phyloP scores from a whole-genome alignment of 2,888 invertebrate genomes.

The Dicranocentrus wangi region DNA sequence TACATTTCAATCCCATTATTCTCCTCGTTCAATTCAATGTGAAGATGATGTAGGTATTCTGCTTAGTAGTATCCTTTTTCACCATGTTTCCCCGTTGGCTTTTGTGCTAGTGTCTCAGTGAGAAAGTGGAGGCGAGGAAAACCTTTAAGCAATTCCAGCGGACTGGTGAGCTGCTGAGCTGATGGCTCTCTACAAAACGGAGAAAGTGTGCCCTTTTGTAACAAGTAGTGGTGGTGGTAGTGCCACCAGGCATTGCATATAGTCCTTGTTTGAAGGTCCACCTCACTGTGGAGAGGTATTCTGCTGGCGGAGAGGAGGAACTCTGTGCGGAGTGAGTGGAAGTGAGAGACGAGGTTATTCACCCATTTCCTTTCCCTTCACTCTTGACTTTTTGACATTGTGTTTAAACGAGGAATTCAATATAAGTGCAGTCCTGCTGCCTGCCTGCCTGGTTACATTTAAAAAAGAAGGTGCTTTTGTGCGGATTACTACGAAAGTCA shows the following conservation, averaged over 20 bases:
- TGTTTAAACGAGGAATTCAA: too few species aligned
- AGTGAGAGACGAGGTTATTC: conserved; percentile 49
- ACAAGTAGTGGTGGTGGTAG: neutral
- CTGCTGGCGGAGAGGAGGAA: conserved; percentile 1
- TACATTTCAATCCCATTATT: conserved; percentile 23
- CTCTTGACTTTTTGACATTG: conserved; percentile 33
- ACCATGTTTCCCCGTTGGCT: neutral
- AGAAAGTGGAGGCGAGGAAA: too few species aligned
- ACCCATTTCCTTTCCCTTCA: conserved; percentile 40
- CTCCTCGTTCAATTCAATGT: neutral
- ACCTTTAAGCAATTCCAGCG: neutral
- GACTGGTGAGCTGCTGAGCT: neutral
- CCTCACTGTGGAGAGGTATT: neutral
- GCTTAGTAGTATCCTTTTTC: neutral
- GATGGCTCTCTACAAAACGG: too few species aligned
- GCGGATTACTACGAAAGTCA: too few species aligned
- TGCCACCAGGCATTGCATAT: conserved; percentile 7
- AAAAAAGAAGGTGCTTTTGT: too few species aligned
- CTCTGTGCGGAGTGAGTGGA: neutral
- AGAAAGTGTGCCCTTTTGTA: neutral
- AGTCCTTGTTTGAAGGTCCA: conserved; percentile 2
- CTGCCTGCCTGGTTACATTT: too few species aligned
- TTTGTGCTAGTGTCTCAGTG: neutral
- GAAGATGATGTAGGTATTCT: neutral
- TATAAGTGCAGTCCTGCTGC: too few species aligned